Conservation (phyloP, 92 coral and sea anemone genomes). For the Epizoanthus fatuus region DNA sequence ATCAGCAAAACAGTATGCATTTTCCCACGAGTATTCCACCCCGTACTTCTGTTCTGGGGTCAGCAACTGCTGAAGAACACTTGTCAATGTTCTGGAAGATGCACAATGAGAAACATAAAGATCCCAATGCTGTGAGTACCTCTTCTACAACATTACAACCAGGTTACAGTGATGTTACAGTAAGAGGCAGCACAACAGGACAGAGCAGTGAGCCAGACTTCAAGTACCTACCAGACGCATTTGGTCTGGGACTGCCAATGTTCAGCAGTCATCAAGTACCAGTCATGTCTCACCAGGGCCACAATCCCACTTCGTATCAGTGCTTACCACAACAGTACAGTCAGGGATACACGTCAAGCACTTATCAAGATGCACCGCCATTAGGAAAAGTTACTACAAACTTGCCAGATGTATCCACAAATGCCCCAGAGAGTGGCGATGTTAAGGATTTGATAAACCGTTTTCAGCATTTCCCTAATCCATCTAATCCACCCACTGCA, state of each 20-base stretch:
- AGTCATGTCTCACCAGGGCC: not conserved
- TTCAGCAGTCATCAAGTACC: not conserved
- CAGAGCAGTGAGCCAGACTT: not conserved
- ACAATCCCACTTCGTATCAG: not conserved
- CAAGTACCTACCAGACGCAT: not conserved
- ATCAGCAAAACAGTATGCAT: not conserved
- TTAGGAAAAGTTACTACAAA: not conserved
- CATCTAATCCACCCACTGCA: not conserved
- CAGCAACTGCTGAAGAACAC: constrained; percentile 39
- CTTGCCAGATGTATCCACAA: not conserved
- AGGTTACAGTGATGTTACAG: not conserved
- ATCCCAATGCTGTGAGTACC: not conserved
- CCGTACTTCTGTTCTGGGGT: not conserved
- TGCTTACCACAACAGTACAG: not conserved
- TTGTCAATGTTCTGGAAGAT: constrained; percentile 39
- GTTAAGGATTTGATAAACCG: constrained; percentile 8
- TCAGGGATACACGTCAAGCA: not conserved
- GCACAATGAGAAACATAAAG: not conserved
- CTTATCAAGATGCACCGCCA: not conserved
- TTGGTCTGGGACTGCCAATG: not conserved
- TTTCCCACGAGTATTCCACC: not conserved
- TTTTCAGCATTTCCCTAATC: not conserved
- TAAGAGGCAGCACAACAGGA: not conserved
- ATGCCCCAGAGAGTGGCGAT: not conserved
- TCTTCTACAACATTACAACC: not conserved